Conservation (phyloP, 2,797 vertebrate species). For the Poecilia gillii region DNA sequence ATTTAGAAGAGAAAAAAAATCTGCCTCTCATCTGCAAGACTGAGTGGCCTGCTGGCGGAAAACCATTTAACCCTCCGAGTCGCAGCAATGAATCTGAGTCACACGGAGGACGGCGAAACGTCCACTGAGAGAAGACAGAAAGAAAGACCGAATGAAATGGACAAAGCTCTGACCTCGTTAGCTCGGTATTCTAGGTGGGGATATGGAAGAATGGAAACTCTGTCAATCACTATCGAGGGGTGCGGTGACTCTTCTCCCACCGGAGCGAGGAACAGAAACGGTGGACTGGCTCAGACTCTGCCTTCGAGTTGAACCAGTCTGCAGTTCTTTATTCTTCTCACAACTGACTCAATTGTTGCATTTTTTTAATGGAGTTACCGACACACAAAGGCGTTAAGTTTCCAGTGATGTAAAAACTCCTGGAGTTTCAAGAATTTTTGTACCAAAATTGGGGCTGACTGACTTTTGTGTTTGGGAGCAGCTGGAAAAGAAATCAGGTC, state of each 20-base stretch:
- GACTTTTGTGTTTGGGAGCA: not conserved
- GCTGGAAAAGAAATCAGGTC: not conserved
- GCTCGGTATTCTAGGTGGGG: slow-evolving; percentile 16
- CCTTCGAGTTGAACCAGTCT: not conserved
- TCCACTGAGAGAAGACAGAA: slow-evolving; percentile 20
- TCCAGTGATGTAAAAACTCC: not conserved
- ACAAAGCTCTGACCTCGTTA: slow-evolving; percentile 7
- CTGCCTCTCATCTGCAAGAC: slow-evolving; percentile 24
- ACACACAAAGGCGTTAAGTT: not conserved
- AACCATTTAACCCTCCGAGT: slow-evolving; percentile 27
- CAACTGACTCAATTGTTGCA: not conserved
- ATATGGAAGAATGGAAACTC: slow-evolving; percentile 25
- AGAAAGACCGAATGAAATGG: not conserved
- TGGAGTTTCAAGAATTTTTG: not conserved
- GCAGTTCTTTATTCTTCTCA: not conserved
- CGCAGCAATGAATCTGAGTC: slow-evolving; percentile 22
- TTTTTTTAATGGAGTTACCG: not conserved
- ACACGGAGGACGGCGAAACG: slow-evolving; percentile 9
- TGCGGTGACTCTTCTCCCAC: slow-evolving; percentile 13
- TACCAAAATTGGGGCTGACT: not conserved
- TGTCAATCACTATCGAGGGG: slow-evolving; percentile 1
- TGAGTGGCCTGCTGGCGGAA: slow-evolving; percentile 32
- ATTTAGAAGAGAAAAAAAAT: slow-evolving; percentile 23
- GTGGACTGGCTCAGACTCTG: not conserved
- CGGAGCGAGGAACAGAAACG: slow-evolving; percentile 12